A percentile compares a stretch with the other conserved stretches of the same genome.
Conservation (phyloP, 2,888 invertebrate genomes). For the Dolichomitus sp. region DNA sequence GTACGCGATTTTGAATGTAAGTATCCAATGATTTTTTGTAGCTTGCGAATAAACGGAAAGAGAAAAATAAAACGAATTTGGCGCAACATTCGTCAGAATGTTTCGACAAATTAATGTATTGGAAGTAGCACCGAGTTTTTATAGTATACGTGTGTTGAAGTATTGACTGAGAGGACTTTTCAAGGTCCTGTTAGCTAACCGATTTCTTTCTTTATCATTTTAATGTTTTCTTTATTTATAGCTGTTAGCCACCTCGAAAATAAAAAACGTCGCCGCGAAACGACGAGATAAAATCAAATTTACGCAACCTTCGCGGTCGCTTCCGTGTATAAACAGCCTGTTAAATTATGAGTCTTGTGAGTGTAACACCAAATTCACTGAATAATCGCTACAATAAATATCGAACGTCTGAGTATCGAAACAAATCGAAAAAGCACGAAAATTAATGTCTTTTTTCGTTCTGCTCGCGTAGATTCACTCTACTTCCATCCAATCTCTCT, state of each 20-base stretch:
- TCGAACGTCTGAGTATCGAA: conserved; percentile 41
- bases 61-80: conserved; percentile 12
- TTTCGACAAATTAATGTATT: conserved; percentile 44
- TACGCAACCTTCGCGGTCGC: background rate
- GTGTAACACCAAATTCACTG: background rate
- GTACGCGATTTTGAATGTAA: conserved; percentile 39
- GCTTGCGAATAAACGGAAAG: conserved; percentile 13
- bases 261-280: background rate
- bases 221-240: background rate
- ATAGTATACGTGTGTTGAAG: conserved; percentile 31
- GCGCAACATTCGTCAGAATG: conserved; percentile 42
- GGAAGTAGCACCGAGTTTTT: conserved; percentile 67
- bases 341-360: background rate
- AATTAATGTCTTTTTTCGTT: background rate
- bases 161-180: conserved; percentile 30
- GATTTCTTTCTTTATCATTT: background rate
- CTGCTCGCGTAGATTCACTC: background rate
- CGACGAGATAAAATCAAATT: background rate
- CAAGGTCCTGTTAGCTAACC: background rate
- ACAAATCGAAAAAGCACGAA: conserved; percentile 3
- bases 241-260: background rate
- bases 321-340: conserved; percentile 25
- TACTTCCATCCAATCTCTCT: background rate
- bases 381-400: conserved; percentile 21
- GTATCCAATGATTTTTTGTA: conserved; percentile 25